Percentiles rank a stretch among this genome's conserved stretches.
Conservation (phyloP, 2,113 vertebrate species). For the Sardina pilchardus region DNA sequence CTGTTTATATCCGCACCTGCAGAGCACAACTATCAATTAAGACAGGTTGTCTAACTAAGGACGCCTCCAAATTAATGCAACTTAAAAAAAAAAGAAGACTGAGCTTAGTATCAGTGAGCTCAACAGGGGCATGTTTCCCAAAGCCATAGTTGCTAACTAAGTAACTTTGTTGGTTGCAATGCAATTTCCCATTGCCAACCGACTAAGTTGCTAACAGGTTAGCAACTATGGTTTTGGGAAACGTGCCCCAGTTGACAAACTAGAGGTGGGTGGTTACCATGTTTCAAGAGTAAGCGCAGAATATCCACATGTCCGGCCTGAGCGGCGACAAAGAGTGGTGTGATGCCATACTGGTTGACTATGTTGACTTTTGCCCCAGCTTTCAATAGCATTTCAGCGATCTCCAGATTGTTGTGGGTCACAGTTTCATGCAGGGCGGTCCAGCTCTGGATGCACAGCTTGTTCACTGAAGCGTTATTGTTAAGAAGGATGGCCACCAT, state of each 20-base stretch:
- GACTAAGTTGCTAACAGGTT: no score
- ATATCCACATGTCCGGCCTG: conserved; percentile 81
- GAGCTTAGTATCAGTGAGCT: no score
- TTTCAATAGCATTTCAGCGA: conserved; percentile 77
- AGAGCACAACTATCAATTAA: background rate
- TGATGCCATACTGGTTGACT: conserved; percentile 79
- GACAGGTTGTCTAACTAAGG: background rate
- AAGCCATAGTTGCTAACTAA: no score
- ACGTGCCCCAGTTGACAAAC: no score
- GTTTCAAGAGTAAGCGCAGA: conserved; percentile 75
- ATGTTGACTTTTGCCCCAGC: conserved; percentile 80
- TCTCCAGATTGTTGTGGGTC: conserved; percentile 78
- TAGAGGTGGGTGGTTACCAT: conserved; percentile 38
- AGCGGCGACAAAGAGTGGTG: conserved; percentile 82
- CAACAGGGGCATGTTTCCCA: no score
- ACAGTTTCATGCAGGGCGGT: conserved; percentile 83
- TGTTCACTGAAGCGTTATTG: conserved; percentile 75
- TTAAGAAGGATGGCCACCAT: conserved; percentile 74
- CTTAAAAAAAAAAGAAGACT: no score
- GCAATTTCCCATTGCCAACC: no score
- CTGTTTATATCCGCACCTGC: conserved; percentile 70
- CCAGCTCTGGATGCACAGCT: conserved; percentile 82
- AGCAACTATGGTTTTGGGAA: no score
- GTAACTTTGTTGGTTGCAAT: no score
- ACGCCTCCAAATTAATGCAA: background rate